Evolutionary conservation across 2,888 invertebrate genomes (phyloP), one percentile per base, ranked within the genome.

Genomic region (Gortyna flavago): DNA sequence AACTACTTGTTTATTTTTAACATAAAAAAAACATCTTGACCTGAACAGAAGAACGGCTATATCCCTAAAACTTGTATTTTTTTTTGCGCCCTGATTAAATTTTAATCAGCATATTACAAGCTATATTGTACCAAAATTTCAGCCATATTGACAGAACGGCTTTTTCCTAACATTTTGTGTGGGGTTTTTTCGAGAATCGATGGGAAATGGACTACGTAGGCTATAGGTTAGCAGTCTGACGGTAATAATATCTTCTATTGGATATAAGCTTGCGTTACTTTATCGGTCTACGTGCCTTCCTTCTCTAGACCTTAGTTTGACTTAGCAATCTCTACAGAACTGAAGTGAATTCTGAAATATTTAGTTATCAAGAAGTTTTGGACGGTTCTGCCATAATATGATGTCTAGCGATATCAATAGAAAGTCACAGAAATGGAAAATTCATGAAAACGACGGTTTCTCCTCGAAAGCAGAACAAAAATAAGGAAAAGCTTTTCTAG

Each of bases 141-240:
- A 41, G 11, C 11, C 41, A 41, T 1, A 41, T 41, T 41, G 11
- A 41, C 41, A 11, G 2, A 41, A 13, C 11, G 38, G 38, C 38
- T 38, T 38, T 38, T 38, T 9, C 9, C 1, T 38, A 9, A 38
- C 38, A 38, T 9, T 38, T 38, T 38, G 9, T 38, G 38, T 0
- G 38, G 9, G 38, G 38, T 38, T 38, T 9, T 85, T 64, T 9
- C 32, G 38, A 41, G 29, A 69, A 82, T 69, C 64, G 73, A 61
- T 64, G 25, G 25, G 25, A 61, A 84, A 85, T 77, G 38, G 62
- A 59, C 77, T 86, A 85, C 83, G 83, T 84, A 84, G 83, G 51
- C 67, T 64, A 64, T 80, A 62, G 65, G 71, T 81, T 73, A 64
- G 41, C 51, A 75, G 44, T n/a, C 72, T 75, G 86, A 51, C 72